Base-by-base conservation (phyloP, 2,113 vertebrate species). In the Microcebus jonahi region DNA sequence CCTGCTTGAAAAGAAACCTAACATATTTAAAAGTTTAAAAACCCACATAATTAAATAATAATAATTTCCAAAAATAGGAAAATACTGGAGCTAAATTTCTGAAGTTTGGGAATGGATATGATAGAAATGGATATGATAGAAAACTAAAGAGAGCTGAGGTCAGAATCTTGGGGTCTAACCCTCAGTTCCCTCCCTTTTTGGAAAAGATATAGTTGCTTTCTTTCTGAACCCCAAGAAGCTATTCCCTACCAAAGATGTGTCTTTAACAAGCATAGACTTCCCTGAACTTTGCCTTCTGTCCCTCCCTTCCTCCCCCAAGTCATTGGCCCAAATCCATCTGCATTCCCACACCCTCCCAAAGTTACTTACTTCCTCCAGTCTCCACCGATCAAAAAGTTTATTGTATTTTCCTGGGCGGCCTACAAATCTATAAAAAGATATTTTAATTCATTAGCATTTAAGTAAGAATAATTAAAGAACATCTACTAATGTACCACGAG, bases 361-460 rank as follows among this genome's bases (percentile, higher is more conserved):
- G 4, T 70, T 96, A 98, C 99, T 99, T 98, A 99, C 99, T 99
- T 99, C 99, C 98, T 99, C 99, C 97, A 99, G 98, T 96, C 99
- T 99, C 99, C 99, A 99, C 96, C 99, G 99, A 97, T 99, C 99
- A 97, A 99, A 99, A 97, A 99, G 99, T 98, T 99, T 99, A 98
- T 99, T 99, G 98, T 99, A 99, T 96, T 99, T 99, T 97, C 99
- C 99, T 77, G 99, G 99, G 96, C 99, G 99, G 88, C 99, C 99
- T 93, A 99, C 99, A 98, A 99, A 99, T 98, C 99, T 99, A 97
- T 83, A 98, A 98, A 97, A 97, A 10, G 73, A 36, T 94, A 88
- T 97, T 97, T 71, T 95, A 81, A 61, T 97, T 98, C 67, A 95
- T 98, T 92, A 98, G 65, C 50, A 92, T 84, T 95, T 70, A 70